Evolutionary conservation across 1,140 invertebrate species (phyloP), one percentile per base, ranked within the genome.

Genomic region (Meloidogyne hapla): DNA sequence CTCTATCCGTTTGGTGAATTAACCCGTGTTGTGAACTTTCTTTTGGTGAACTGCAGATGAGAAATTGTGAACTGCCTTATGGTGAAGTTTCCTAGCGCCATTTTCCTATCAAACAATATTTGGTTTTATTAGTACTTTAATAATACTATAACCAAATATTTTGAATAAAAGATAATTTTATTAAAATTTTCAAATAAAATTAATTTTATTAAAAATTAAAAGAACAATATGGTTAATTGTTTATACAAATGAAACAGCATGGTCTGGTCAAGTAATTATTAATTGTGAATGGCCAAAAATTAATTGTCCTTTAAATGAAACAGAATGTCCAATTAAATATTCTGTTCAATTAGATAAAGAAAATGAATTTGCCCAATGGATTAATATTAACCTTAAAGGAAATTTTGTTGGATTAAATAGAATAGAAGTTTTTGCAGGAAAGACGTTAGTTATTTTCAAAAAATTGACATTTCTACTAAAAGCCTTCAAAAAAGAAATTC

Each of bases 221-320:
- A 56, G 48, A 21, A n/a, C 48, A 9, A 56, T 56, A n/a, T 56
- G 48, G 48, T n/a, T 56, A 56, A 56, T 56, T 56, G n/a, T 56
- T n/a, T 56, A 56, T 56, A 56, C 48, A 56, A 56, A 56, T 56
- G 48, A 56, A 56, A 56, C 48, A 8, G 18, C 5, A n/a, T 56
- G 48, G 48, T 15, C 12, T n/a, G 48, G n/a, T 56, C 48, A 56
- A 56, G 4, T 56, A 56, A 56, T 56, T 56, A 56, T 56, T 56
- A 56, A 56, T 56, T 56, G 48, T 56, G 48, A 56, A n/a, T n/a
- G n/a, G n/a, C 48, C 48, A 56, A 56, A n/a, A 56, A 56, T 56
- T 56, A 56, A 56, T 56, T 56, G 48, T 56, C 48, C 6, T 56
- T 56, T 56, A 56, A 56, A 56, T 56, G 12, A 48, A 5, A 48